Evolutionary conservation across 1,140 invertebrate genomes (phyloP).

Genomic region (Zaprionus lachaisei): DNA sequence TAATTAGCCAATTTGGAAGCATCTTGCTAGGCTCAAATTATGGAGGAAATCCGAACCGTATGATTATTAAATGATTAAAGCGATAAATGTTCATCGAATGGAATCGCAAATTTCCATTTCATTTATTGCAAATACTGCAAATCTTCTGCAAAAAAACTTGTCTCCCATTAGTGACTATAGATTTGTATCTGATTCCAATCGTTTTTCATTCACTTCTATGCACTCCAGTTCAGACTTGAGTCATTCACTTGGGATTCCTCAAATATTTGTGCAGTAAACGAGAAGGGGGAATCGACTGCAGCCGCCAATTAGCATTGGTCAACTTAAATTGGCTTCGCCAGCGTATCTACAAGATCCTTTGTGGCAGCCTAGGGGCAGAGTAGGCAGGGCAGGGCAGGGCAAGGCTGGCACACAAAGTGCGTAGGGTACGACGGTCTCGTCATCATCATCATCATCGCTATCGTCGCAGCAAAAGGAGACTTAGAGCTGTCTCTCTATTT

Average conservation of each 20-base stretch:
- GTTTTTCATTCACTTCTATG: not conserved
- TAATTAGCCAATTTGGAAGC: conserved; percentile 34
- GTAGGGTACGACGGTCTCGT: conserved; percentile 23
- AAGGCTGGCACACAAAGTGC: conserved; percentile 25
- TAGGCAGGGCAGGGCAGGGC: not conserved
- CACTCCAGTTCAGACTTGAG: not conserved
- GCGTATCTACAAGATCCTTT: not conserved
- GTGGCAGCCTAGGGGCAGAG: not conserved
- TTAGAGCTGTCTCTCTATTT: conserved; percentile 32
- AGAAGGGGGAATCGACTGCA: not conserved
- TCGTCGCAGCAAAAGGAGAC: conserved; percentile 29
- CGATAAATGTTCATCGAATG: not conserved
- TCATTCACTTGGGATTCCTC: not conserved
- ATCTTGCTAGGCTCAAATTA: conserved; percentile 19
- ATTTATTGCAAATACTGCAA: not conserved
- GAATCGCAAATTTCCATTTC: not conserved
- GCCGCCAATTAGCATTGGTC: conserved; percentile 37
- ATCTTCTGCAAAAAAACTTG: not conserved
- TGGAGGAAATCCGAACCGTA: conserved; percentile 5
- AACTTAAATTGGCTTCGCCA: conserved; percentile 10
- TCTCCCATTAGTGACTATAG: not conserved
- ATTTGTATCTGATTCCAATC: not conserved
- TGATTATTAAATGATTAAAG: conserved; percentile 19
- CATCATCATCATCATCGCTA: conserved; percentile 12
- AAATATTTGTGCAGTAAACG: conserved; percentile 6